Conservation (phyloP, 2,797 vertebrate species). For the Manis pentadactyla region DNA sequence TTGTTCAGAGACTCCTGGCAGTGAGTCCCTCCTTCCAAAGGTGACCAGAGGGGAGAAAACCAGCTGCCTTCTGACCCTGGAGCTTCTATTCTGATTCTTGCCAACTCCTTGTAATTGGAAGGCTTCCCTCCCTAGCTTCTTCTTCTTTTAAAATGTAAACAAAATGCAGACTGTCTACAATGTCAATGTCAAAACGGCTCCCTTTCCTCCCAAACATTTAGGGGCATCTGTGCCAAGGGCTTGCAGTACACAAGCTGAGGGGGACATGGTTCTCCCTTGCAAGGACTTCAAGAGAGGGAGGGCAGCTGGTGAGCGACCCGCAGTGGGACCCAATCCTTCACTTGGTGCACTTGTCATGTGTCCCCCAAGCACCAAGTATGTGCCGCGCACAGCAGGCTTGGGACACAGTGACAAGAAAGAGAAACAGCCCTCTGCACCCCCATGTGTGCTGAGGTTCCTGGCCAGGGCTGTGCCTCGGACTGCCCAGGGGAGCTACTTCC, state of each 20-base stretch:
- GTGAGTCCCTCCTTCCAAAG: not conserved
- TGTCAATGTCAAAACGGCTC: not conserved
- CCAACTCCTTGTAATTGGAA: not conserved
- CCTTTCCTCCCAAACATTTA: not conserved
- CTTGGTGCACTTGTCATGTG: not conserved
- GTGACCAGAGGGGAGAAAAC: not conserved
- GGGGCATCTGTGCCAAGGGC: not conserved
- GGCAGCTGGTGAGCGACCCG: no score
- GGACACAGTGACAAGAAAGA: not conserved
- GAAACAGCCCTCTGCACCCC: not conserved
- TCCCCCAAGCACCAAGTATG: no score
- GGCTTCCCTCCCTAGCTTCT: not conserved
- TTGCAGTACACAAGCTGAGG: not conserved
- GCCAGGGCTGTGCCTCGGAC: not conserved
- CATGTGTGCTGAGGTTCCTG: accelerated
- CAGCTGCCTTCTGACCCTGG: not conserved
- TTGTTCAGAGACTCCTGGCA: not conserved
- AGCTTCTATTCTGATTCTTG: not conserved
- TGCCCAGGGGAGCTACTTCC: not conserved
- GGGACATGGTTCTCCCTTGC: accelerated
- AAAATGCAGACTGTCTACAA: not conserved
- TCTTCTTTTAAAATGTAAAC: not conserved
- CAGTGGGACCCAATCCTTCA: no score
- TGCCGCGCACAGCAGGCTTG: not conserved
- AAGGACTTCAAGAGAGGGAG: not conserved